Conservation (phyloP, 2,888 invertebrate genomes). For the Drosophila recens region DNA sequence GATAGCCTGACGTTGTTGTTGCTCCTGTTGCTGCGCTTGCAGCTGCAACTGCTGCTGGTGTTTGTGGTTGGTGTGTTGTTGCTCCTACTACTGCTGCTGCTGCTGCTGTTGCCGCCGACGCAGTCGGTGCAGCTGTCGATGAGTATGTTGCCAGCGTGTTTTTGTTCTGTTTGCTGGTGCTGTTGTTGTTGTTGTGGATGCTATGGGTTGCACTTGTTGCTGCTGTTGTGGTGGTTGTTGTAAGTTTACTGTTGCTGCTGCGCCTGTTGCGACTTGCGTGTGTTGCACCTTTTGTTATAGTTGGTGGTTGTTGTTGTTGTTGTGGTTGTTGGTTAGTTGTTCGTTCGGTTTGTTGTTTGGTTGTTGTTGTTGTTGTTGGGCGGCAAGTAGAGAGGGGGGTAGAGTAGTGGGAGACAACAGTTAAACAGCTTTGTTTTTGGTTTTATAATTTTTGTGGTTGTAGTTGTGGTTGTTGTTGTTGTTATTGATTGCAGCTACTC, state of each 20-base stretch:
- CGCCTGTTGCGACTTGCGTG: conserved; percentile 37
- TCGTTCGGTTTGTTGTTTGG: conserved; percentile 30
- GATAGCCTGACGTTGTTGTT: conserved; percentile 83
- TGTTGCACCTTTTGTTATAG: conserved; percentile 42
- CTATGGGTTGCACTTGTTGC: conserved; percentile 12
- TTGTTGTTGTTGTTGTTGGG: conserved; percentile 42
- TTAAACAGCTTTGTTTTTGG: conserved; percentile 71
- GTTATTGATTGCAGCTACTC: conserved; percentile 74
- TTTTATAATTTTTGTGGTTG: conserved; percentile 30
- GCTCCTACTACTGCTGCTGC: conserved; percentile 26
- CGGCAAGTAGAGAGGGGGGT: conserved; percentile 65
- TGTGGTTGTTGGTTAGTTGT: conserved; percentile 42
- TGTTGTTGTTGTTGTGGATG: conserved; percentile 50
- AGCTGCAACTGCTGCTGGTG: conserved; percentile 34
- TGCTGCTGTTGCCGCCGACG: conserved; percentile 57
- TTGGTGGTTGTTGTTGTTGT: conserved; percentile 35
- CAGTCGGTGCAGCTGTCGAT: conserved; percentile 49
- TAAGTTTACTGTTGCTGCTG: conserved; percentile 38
- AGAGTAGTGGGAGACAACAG: conserved; percentile 80
- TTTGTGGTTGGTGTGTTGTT: conserved; percentile 40
- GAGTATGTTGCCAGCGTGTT: conserved; percentile 60
- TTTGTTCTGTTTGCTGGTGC: conserved; percentile 57
- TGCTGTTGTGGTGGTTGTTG: conserved; percentile 21
- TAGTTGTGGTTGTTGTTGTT: conserved; percentile 49
- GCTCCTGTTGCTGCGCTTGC: conserved; percentile 54